Conservation (phyloP, 2,113 vertebrate genomes). For the Furnarius figulus region DNA sequence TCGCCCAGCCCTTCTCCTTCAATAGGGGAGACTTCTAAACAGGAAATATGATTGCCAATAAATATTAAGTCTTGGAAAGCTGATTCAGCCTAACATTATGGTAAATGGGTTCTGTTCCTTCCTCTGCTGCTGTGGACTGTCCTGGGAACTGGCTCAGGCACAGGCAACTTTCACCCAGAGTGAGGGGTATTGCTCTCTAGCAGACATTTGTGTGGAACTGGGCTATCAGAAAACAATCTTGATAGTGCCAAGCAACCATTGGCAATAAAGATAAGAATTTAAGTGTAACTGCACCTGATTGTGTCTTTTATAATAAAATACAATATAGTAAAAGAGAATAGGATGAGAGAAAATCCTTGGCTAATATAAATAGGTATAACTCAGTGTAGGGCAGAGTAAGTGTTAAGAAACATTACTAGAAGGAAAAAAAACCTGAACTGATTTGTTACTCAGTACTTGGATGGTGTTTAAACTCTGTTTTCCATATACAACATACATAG, state of each 20-base stretch:
- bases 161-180: not conserved
- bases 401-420: not conserved
- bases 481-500: not conserved
- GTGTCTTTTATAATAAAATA: not conserved
- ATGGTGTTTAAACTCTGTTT: not conserved
- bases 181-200: not conserved
- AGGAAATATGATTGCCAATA: not conserved
- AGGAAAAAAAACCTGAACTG: not conserved
- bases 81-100: not conserved
- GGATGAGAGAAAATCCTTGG: not conserved
- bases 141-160: not conserved
- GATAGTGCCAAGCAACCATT: not conserved
- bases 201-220: not conserved
- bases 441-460: not conserved
- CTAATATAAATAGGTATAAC: not conserved
- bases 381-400: accelerated
- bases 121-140: not conserved
- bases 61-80: not conserved
- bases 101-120: not conserved
- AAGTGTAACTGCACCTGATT: not conserved
- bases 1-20: not conserved
- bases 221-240: not conserved
- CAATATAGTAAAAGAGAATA: not conserved
- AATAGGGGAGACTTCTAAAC: not conserved
- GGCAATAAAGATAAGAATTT: not conserved